Evolutionary conservation across 2,888 invertebrate genomes (phyloP).

Genomic region (Linnaemya vulpina): DNA sequence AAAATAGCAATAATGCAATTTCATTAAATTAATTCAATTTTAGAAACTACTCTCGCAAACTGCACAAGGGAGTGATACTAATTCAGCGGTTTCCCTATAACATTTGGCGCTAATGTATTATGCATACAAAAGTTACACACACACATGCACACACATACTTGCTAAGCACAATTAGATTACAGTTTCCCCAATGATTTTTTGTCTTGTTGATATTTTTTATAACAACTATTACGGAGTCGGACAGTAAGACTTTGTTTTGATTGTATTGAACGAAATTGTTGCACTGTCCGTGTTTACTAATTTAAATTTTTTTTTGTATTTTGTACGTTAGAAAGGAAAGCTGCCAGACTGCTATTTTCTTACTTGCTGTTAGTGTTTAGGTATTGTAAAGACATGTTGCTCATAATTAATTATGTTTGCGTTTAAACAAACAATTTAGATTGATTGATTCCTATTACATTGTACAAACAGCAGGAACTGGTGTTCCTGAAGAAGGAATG

Average conservation of each 20-base stretch:
- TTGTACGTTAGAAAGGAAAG: background rate
- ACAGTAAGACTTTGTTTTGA: background rate
- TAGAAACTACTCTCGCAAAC: constrained; percentile 34
- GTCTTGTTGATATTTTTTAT: constrained; percentile 10
- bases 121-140: background rate
- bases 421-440: background rate
- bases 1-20: constrained; percentile 77
- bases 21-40: constrained; percentile 81
- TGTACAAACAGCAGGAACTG: no score
- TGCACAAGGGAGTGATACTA: constrained; percentile 36
- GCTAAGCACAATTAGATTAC: constrained; percentile 18
- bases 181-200: constrained; percentile 41
- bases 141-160: background rate
- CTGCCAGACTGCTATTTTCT: constrained; percentile 5
- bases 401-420: no score
- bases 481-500: no score
- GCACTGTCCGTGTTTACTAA: constrained; percentile 7
- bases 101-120: constrained; percentile 46
- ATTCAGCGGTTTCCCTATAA: constrained; percentile 37
- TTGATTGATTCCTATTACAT: no score
- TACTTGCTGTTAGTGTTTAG: background rate
- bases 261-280: constrained; percentile 33
- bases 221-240: constrained; percentile 6
- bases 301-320: constrained; percentile 13
- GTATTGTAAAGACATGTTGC: background rate